Evolutionary conservation across 2,797 vertebrate species (phyloP).

Genomic region (Phaenicophaeus curvirostris): DNA sequence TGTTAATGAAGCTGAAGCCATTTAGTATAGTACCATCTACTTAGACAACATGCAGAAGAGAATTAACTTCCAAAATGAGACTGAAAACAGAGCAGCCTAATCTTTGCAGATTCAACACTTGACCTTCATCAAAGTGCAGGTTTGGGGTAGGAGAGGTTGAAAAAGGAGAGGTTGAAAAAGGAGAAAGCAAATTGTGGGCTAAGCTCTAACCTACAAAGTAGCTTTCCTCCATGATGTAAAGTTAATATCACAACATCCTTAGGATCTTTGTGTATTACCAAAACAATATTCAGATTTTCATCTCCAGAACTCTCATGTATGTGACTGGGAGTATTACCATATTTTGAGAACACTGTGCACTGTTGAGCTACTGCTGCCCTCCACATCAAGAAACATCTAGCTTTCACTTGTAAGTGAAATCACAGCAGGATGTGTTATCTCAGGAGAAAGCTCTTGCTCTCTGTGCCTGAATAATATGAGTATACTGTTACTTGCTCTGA

Average conservation of each 20-base stretch:
- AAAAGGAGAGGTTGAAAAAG: neutral
- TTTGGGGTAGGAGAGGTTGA: neutral
- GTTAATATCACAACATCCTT: neutral
- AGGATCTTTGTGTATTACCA: neutral
- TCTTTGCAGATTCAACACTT: neutral
- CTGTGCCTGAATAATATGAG: neutral
- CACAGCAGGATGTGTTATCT: neutral
- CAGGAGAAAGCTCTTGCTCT: neutral
- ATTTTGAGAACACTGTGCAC: neutral
- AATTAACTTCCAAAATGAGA: slow-evolving; percentile 52
- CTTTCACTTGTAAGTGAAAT: neutral
- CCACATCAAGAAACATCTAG: neutral
- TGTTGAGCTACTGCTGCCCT: neutral
- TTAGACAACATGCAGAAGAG: slow-evolving; percentile 22
- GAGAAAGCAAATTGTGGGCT: neutral
- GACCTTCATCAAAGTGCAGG: neutral
- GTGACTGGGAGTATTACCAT: neutral
- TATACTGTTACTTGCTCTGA: neutral
- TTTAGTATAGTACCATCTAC: slow-evolving; percentile 59
- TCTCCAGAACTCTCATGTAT: neutral
- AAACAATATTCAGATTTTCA: neutral
- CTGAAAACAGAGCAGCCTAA: slow-evolving; percentile 2
- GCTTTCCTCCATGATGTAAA: neutral
- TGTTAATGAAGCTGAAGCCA: slow-evolving; percentile 63
- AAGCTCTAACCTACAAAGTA: neutral